Evolutionary conservation across 2,888 invertebrate species (phyloP), one percentile per base, ranked within the genome.

Genomic region (Hypsopygia costalis): DNA sequence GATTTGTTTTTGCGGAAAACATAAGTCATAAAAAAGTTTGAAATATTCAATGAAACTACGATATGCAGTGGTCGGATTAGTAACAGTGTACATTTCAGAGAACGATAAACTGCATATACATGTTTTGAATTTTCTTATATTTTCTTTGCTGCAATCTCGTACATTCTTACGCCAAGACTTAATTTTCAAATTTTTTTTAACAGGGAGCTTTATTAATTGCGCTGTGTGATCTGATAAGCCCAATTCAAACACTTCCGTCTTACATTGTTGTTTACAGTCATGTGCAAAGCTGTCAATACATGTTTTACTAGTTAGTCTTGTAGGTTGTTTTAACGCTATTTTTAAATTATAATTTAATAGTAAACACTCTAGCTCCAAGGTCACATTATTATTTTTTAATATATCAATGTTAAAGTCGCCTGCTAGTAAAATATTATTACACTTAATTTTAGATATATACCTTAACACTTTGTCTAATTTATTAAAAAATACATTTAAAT

Each of bases 281-380:
- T 37, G 36, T 5, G 36, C 40, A 40, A 22, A 36, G 22, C 43
- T 45, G n/a, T 45, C 48, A 7, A 45, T 32, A 31, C 48, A 48
- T 2, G 41, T 40, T 12, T 27, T 3, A 36, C 44, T 43, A 28
- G 8, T 7, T 0, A 34, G 21, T 41, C 49, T 42, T 9, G 49
- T 49, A 1, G 40, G 39, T 22, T 40, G 10, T 25, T 32, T 34
- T 21, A 49, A 6, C 28, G 30, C 22, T 28, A 49, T 33, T 34
- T 36, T 44, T 7, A 46, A 28, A 32, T 49, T 44, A 38, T 25
- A 45, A 31, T 40, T 44, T 11, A 12, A 11, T 7, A 46, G 10
- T 10, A 46, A 1, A 29, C 36, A 36, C n/a, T 43, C 34, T 21
- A 49, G 40, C 6, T 44, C 43, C 9, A 36, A 12, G 5, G 45